A percentile compares a stretch with the other conserved stretches of the same genome.
These are phyloP conservation scores for Heliornis fulica DNA, from an alignment of 2,113 vertebrate genomes.

Conservation along the genomic window DNA sequence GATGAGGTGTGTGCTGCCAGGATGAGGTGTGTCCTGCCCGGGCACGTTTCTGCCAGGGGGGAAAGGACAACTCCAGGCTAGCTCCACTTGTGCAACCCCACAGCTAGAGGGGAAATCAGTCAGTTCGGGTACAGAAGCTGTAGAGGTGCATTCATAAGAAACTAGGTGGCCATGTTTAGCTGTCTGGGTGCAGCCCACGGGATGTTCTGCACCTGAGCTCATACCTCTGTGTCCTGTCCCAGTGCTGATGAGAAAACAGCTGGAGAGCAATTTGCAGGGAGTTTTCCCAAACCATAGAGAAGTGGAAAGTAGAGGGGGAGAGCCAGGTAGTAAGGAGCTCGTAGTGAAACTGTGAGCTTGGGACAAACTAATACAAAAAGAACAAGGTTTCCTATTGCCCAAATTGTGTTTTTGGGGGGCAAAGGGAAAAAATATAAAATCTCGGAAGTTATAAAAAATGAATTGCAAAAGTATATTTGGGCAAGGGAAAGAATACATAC, in stretches of 20 bases:
- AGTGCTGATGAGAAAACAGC: neutral
- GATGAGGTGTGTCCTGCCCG: neutral
- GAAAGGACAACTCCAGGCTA: neutral
- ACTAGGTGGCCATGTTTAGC: fast-evolving
- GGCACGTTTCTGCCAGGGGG: fast-evolving
- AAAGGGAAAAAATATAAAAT: neutral
- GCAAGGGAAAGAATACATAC: neutral
- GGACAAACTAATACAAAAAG: neutral
- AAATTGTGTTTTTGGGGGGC: fast-evolving
- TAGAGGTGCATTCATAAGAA: fast-evolving
- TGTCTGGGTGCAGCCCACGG: neutral
- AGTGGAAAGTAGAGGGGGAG: neutral
- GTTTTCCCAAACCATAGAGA: neutral
- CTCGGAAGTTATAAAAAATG: neutral
- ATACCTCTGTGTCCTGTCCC: neutral
- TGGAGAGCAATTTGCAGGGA: neutral
- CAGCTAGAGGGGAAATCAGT: fast-evolving
- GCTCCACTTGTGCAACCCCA: neutral
- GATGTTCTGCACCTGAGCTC: neutral
- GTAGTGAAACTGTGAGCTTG: neutral
- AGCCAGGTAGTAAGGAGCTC: neutral
- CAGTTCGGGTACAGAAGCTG: neutral
- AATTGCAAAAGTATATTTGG: neutral
- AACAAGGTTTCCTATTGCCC: neutral
- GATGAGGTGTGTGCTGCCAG: fast-evolving